Base-by-base conservation (phyloP, 2,888 invertebrate species). In the Oscheius onirici region DNA sequence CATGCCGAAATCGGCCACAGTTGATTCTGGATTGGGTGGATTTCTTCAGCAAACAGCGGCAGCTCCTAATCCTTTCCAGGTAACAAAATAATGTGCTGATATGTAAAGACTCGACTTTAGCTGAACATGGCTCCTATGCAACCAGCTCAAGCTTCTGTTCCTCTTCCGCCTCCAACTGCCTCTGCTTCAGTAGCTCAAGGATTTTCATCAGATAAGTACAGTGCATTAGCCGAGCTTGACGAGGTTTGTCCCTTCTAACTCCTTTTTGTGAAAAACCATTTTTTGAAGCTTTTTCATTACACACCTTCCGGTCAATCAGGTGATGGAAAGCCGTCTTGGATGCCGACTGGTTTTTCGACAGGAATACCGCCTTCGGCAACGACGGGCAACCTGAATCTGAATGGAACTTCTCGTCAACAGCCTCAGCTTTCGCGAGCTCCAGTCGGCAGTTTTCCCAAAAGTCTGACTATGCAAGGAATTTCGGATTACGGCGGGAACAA, bases 191-290 rank as follows among this genome's bases (percentile, higher is more conserved):
- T 34, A 13, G 69, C n/a, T 34, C 34, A 3, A 34, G 34, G 8
- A 34, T 34, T 8, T 34, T 34, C 34, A 6, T 3, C 5, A 3
- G 76, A 76, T 46, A 76, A 74, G 46, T 76, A 74, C 34, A 74
- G 74, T 41, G 76, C 76, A 15, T 57, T 76, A 17, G 76, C 76
- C 13, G 76, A 76, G 43, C 61, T 76, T 49, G 76, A 76, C 61
- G 63, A 76, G 69, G 73, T 75, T 3, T 8, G 34, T 43, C 5
- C 10, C 22, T 0, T 57, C 24, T 17, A 17, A 17, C 20, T 66
- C 2, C 49, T 22, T 24, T 24, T 67, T 55, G 3, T 3, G 11
- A 67, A 67, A n/a, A n/a, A n/a, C n/a, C n/a, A 15, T 40, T 43
- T 40, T 1, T 20, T 34, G 11, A 2, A 46, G 44, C 24, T 69